phyloP scores from a whole-genome alignment of 2,113 vertebrate genomes.

The Miniopterus natalensis region DNA sequence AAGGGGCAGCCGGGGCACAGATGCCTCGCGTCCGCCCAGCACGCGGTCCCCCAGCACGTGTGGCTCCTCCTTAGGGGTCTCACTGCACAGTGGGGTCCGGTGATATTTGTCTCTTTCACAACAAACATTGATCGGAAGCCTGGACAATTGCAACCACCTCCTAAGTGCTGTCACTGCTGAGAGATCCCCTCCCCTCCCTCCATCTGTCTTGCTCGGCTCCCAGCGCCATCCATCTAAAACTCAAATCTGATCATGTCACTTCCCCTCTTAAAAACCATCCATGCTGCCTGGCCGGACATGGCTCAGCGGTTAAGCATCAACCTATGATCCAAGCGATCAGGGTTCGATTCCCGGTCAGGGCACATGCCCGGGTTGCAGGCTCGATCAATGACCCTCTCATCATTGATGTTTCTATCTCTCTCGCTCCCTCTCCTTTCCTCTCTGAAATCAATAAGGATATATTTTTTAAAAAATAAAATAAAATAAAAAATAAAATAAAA shows the following conservation, averaged over 20 bases:
- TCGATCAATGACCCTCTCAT: too few species aligned
- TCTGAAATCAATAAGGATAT: too few species aligned
- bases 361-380: too few species aligned
- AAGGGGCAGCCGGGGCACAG: neutral
- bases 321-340: too few species aligned
- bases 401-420: too few species aligned
- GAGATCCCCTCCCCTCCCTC: neutral
- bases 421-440: too few species aligned
- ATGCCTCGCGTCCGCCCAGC: neutral
- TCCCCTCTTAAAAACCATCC: conserved; percentile 57
- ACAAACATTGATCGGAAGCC: neutral
- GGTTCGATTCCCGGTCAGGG: too few species aligned
- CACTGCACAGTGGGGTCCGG: neutral
- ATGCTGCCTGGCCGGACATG: neutral
- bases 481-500: too few species aligned
- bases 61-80: neutral
- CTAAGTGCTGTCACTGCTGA: neutral
- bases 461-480: too few species aligned
- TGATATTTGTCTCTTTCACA: neutral
- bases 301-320: too few species aligned
- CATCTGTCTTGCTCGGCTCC: conserved; percentile 27
- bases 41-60: accelerated
- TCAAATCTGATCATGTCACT: conserved; percentile 52
- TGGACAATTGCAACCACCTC: neutral
- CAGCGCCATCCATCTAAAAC: neutral